Evolutionary conservation across 2,113 vertebrate genomes (phyloP).

Genomic region (Myotis yumanensis): DNA sequence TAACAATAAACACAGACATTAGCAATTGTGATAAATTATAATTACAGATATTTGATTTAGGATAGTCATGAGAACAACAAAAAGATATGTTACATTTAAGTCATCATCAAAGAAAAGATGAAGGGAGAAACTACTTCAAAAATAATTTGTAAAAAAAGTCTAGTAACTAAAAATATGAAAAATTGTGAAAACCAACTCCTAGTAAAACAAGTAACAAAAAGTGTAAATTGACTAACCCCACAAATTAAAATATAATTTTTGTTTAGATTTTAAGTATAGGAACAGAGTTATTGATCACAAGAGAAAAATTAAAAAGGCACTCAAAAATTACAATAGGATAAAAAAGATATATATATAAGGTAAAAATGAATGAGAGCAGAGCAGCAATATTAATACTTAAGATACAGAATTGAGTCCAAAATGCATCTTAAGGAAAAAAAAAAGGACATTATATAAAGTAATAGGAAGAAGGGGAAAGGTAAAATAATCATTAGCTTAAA

Average conservation of each 20-base stretch:
- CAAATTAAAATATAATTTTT: neutral
- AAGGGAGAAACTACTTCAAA: neutral
- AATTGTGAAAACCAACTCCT: neutral
- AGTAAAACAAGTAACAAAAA: neutral
- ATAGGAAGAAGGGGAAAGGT: neutral
- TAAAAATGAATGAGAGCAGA: neutral
- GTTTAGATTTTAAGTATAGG: neutral
- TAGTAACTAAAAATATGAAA: neutral
- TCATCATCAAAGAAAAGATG: neutral
- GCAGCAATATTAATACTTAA: neutral
- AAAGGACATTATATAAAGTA: neutral
- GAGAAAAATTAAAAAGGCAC: neutral
- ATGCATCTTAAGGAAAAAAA: neutral
- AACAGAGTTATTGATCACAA: neutral
- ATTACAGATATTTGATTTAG: neutral
- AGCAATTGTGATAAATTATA: neutral
- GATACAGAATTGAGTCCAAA: neutral
- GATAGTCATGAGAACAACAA: neutral
- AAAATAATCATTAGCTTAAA: neutral
- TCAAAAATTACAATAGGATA: neutral
- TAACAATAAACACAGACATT: neutral
- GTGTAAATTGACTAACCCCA: neutral
- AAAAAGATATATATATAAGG: neutral
- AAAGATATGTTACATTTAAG: neutral
- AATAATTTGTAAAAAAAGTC: neutral